A percentile compares a stretch with the other conserved stretches of the same genome.
Conservation (phyloP, 2,113 vertebrate genomes). For the Clarias gariepinus region DNA sequence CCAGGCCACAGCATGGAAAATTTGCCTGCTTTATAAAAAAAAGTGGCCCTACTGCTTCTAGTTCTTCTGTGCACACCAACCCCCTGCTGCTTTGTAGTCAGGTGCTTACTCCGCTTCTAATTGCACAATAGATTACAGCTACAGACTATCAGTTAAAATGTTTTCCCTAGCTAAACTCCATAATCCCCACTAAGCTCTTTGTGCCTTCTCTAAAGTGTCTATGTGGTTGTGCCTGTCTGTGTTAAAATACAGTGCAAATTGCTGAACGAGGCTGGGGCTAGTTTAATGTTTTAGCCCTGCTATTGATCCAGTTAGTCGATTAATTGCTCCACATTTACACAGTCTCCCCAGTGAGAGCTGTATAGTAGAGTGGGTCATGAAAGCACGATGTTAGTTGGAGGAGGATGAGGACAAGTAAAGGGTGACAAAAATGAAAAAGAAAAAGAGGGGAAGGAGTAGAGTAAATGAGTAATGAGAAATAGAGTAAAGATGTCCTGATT, state of each 20-base stretch:
- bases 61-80: not conserved
- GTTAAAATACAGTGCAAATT: slow-evolving; percentile 33
- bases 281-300: slow-evolving; percentile 46
- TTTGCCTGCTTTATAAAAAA: not conserved
- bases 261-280: slow-evolving; percentile 4
- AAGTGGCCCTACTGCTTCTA: not conserved
- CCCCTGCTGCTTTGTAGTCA: slow-evolving; percentile 41
- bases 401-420: not conserved
- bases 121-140: slow-evolving; percentile 51
- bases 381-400: slow-evolving; percentile 25
- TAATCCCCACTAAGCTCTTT: slow-evolving; percentile 52
- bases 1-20: slow-evolving; percentile 14
- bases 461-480: too few relatives aligned
- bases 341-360: slow-evolving; percentile 18
- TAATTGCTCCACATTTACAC: slow-evolving; percentile 45
- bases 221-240: not conserved
- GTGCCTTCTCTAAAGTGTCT: slow-evolving; percentile 36
- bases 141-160: slow-evolving; percentile 52
- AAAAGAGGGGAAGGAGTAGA: not conserved
- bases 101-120: slow-evolving; percentile 32
- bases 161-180: slow-evolving; percentile 54
- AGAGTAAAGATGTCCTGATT: slow-evolving; percentile 18
- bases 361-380: slow-evolving; percentile 39
- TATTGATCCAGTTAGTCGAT: slow-evolving; percentile 56
- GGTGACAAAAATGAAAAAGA: not conserved